Conservation (phyloP, 1,140 invertebrate species). For the Drosophila mayri region DNA sequence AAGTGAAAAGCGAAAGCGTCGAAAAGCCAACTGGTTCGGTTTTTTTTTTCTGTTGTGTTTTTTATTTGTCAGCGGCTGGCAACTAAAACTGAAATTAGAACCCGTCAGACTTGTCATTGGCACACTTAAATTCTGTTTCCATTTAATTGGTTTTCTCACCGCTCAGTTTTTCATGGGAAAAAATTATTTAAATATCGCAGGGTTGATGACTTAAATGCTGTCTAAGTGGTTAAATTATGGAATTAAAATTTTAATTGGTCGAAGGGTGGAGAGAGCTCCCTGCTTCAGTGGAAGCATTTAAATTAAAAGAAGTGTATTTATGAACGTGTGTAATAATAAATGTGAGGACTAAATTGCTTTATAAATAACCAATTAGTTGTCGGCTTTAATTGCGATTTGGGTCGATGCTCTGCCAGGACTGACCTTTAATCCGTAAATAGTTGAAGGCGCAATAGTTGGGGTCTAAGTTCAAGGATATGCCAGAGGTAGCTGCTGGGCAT, state of each 20-base stretch:
- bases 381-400: constrained; percentile 8
- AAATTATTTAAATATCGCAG: no score
- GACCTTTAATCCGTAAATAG: background rate
- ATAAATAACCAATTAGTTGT: constrained; percentile 25
- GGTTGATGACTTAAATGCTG: constrained; percentile 14
- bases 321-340: constrained; percentile 3
- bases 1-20: constrained; percentile 44
- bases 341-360: constrained; percentile 26
- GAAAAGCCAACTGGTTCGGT: constrained; percentile 21
- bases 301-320: background rate
- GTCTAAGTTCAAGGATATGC: constrained; percentile 2
- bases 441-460: background rate
- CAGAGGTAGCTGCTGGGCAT: background rate
- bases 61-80: constrained; percentile 36
- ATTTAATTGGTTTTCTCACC: constrained; percentile 33
- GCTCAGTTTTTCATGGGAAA: background rate
- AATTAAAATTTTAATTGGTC: constrained; percentile 32
- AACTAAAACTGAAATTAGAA: constrained; percentile 49
- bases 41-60: constrained; percentile 8
- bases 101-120: constrained; percentile 33
- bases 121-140: constrained; percentile 52
- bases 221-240: constrained; percentile 35
- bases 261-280: background rate
- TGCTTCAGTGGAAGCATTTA: background rate
- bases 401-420: background rate